Conservation (phyloP, 2,113 vertebrate genomes). For the Thermophis baileyi region DNA sequence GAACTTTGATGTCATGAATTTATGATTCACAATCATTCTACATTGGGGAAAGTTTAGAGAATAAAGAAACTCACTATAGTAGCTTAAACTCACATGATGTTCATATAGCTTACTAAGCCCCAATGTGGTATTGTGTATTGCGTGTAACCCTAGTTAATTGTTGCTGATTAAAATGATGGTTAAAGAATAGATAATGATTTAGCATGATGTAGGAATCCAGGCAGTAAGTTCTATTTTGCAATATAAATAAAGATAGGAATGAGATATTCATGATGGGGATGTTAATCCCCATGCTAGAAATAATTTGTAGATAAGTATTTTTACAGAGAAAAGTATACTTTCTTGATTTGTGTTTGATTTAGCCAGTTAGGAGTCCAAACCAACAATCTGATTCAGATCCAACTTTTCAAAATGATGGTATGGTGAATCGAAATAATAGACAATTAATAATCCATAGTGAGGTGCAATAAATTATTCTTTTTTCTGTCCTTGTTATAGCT, state of each 20-base stretch:
- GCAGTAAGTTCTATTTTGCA: background rate
- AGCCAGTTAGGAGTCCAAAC: background rate
- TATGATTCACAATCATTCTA: background rate
- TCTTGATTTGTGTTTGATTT: background rate
- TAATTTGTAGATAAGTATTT: background rate
- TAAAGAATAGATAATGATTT: background rate
- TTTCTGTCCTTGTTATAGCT: conserved; percentile 6
- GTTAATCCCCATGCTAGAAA: background rate
- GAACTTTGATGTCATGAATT: background rate
- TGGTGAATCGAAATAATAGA: background rate
- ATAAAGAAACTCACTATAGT: background rate
- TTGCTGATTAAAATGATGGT: background rate
- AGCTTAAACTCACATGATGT: background rate
- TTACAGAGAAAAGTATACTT: background rate
- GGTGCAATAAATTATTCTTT: background rate
- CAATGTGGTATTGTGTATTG: background rate
- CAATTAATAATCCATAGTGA: background rate
- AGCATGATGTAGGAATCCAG: background rate
- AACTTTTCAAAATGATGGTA: background rate
- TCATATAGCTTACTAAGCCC: background rate
- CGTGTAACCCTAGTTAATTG: background rate
- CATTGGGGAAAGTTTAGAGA: background rate
- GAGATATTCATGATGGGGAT: background rate
- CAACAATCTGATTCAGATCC: background rate
- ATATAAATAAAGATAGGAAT: background rate